Conservation (phyloP, 2,113 vertebrate species). For the Meleagris gallopavo region DNA sequence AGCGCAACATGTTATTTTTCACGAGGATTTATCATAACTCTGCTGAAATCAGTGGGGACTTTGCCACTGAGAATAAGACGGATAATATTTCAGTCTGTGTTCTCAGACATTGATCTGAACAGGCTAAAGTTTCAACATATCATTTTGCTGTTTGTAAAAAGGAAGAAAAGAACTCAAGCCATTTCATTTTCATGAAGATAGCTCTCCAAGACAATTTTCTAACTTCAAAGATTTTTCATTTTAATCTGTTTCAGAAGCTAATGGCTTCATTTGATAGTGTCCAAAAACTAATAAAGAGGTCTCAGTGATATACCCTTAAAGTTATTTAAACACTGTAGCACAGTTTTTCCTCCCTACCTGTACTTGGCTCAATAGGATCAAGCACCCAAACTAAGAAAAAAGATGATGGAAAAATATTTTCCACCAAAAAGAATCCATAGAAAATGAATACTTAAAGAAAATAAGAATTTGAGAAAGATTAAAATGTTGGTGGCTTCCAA, state of each 20-base stretch:
- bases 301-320: neutral
- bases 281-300: neutral
- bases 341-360: neutral
- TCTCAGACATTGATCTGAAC: slow-evolving; percentile 16
- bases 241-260: slow-evolving; percentile 11
- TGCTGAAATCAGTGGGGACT: neutral
- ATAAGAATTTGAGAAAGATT: neutral
- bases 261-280: neutral
- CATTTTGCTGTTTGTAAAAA: neutral
- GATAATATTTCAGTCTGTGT: neutral
- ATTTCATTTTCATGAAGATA: neutral
- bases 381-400: neutral
- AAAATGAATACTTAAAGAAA: slow-evolving; percentile 15
- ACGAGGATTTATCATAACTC: neutral
- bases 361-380: neutral
- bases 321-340: neutral
- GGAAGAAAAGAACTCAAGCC: neutral
- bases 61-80: slow-evolving; percentile 3
- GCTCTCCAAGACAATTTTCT: neutral
- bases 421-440: neutral
- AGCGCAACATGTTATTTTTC: neutral
- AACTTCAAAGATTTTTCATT: slow-evolving; percentile 3
- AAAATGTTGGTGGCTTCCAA: neutral
- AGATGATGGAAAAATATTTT: neutral
- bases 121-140: slow-evolving; percentile 7